Base-by-base conservation (phyloP, 2,797 vertebrate genomes). In the Capromys pilorides region DNA sequence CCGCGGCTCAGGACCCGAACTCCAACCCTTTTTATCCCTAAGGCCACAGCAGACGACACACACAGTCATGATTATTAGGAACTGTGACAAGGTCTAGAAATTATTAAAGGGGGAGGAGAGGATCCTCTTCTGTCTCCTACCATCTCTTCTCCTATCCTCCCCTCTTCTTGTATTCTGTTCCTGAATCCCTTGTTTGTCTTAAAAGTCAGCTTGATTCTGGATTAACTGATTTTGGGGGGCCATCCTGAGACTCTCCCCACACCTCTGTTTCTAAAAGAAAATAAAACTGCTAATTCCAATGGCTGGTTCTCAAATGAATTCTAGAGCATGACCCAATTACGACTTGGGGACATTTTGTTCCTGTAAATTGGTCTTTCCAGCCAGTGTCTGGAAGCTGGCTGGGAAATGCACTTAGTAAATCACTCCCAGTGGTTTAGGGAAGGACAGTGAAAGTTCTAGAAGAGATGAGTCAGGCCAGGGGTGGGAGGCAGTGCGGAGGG, bases 371-470 rank as follows among this genome's bases (percentile, higher is more conserved):
- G 88, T 82, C 85, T 93, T 95, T 94, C 45, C 66, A 96, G 96
- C 94, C 95, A 88, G 64, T 2, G 22, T 88, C 93, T 85, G 91
- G 66, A 45, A 94, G 59, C 93, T 90, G 86, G 71, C 94, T 96
- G 89, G 91, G 54, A 96, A 96, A 97, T 78, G 75, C 91, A 96
- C 57, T 97, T 93, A 92, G 85, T 79, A 90, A 97, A 96, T 97
- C 82, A 95, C 62, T 96, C 86, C 90, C 81, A 28, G 75, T 95
- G 94, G 93, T 90, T 94, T 96, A 73, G 28, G 61, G 78, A 96
- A 97, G 94, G 95, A 88, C 87, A 91, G 36, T 18, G 95, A 96
- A 95, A 59, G 75, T 96, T 96, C 95, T 95, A 95, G 94, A 97
- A 96, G 85, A 93, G 95, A 95, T 96, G 95, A 97, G 94, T 97